A percentile compares a stretch with the other conserved stretches of the same genome.
phyloP scores from a whole-genome alignment of 1,140 invertebrate genomes.

The Macrocentrus cingulum region DNA sequence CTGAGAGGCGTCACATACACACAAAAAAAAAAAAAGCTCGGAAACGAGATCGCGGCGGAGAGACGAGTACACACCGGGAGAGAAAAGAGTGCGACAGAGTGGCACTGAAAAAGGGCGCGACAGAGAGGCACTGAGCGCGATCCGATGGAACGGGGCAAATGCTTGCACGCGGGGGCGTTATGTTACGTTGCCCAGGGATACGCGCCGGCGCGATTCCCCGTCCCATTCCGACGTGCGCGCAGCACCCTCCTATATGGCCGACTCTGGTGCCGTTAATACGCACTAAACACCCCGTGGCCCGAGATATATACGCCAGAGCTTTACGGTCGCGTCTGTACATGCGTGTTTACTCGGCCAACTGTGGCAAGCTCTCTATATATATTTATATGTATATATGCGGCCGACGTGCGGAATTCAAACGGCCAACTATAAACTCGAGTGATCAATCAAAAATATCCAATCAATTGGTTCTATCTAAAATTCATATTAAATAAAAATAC shows the following conservation, averaged over 20 bases:
- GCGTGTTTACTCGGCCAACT: slow-evolving; percentile 35
- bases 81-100: slow-evolving; percentile 26
- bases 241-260: slow-evolving; percentile 32
- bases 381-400: too few species aligned
- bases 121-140: background rate
- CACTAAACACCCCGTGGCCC: slow-evolving; percentile 48
- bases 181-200: slow-evolving; percentile 51
- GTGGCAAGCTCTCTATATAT: background rate
- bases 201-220: slow-evolving; percentile 47
- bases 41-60: slow-evolving; percentile 25
- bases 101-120: background rate
- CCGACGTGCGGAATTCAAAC: too few species aligned
- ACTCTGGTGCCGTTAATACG: slow-evolving; percentile 44
- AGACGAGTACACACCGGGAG: slow-evolving; percentile 36
- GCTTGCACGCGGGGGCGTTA: slow-evolving; percentile 45
- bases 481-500: too few species aligned
- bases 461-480: too few species aligned
- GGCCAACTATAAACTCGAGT: too few species aligned
- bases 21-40: background rate
- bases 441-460: too few species aligned
- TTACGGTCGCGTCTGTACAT: slow-evolving; percentile 34
- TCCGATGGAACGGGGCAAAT: slow-evolving; percentile 42
- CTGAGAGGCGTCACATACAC: slow-evolving; percentile 28
- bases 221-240: slow-evolving; percentile 39
- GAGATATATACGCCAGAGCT: slow-evolving; percentile 33